Evolutionary conservation across 2,113 vertebrate species (phyloP).

Genomic region (Lasiurus borealis): DNA sequence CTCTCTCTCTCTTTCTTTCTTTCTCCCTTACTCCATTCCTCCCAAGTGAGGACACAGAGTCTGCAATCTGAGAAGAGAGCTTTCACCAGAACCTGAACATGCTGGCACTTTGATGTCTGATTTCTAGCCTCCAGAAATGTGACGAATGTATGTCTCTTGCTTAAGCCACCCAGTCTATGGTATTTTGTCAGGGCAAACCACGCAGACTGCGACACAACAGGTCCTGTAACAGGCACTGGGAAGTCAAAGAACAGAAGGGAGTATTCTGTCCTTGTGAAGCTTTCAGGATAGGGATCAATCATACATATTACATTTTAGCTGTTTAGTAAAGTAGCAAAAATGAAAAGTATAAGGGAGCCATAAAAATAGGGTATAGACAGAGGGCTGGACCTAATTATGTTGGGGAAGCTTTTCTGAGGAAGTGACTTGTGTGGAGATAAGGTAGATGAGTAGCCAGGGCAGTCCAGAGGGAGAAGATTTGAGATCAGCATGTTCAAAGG

Average conservation of each 20-base stretch:
- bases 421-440: background rate
- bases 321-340: background rate
- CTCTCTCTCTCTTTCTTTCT: background rate
- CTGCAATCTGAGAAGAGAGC: background rate
- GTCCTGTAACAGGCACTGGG: background rate
- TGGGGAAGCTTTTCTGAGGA: conserved; percentile 2
- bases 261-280: background rate
- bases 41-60: background rate
- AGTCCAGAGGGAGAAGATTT: background rate
- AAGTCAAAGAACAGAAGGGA: conserved; percentile 3
- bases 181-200: background rate
- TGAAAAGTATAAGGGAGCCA: background rate
- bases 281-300: background rate
- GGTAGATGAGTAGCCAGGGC: background rate
- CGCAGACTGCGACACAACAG: background rate
- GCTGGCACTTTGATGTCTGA: background rate
- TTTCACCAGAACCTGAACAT: background rate
- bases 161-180: background rate
- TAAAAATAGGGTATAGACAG: background rate
- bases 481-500: background rate
- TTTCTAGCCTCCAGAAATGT: background rate
- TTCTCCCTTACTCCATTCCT: background rate
- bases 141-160: background rate
- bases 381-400: background rate
- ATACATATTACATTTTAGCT: conserved; percentile 33